Conservation (phyloP, 2,113 vertebrate genomes). For the Otus sunia region DNA sequence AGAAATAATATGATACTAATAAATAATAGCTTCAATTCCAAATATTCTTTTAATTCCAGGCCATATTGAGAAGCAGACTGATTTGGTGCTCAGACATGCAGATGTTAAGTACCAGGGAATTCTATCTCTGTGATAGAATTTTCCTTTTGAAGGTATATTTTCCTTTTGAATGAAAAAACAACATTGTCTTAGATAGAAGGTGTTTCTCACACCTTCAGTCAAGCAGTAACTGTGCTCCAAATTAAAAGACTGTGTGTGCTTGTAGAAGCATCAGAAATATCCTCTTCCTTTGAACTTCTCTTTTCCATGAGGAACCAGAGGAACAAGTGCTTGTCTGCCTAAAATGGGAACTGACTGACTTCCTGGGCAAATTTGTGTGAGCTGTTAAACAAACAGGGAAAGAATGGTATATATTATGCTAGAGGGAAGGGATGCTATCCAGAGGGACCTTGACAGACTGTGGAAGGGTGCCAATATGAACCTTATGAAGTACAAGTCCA, state of each 20-base stretch:
- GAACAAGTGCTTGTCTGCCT: neutral
- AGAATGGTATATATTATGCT: rapidly evolving
- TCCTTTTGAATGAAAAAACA: neutral
- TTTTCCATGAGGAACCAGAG: neutral
- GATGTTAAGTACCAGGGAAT: neutral
- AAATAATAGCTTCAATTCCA: neutral
- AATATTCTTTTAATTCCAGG: neutral
- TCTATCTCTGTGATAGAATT: neutral
- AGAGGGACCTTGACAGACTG: neutral
- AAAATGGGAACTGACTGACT: neutral
- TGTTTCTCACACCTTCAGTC: neutral
- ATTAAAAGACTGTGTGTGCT: neutral
- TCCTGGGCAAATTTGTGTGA: neutral
- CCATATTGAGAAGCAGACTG: neutral
- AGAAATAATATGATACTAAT: neutral
- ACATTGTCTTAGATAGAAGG: neutral
- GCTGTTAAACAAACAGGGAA: neutral
- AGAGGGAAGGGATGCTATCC: neutral
- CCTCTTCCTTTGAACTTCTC: neutral
- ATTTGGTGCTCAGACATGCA: neutral
- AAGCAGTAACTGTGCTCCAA: neutral
- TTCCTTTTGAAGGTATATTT: neutral
- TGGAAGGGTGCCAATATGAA: neutral
- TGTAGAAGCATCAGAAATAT: neutral
- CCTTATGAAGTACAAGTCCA: neutral